Evolutionary conservation across 2,888 invertebrate genomes (phyloP), one percentile per base, ranked within the genome.

Genomic region (Drosophila peninsularis): DNA sequence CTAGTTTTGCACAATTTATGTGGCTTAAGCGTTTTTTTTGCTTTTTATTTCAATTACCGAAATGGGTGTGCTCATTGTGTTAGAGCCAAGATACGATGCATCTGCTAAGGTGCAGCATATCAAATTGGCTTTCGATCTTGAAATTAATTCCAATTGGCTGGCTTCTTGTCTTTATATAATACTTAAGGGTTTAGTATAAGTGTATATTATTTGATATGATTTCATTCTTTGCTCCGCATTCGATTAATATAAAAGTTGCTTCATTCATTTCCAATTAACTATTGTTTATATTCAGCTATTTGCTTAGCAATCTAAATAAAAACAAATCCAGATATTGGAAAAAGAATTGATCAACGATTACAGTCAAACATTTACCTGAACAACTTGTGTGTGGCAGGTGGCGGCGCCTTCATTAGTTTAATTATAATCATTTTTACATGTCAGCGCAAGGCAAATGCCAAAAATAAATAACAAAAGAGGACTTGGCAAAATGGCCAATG

Each of bases 371-470:
- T 36, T 49, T 32, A 19, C 41, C 34, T 39, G n/a, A 17, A 30
- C 19, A 27, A 19, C 49, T 27, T 41, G 14, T 42, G 14, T 44
- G 44, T 42, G 45, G 53, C 60, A 49, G 56, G 42, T n/a, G 75
- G 44, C 56, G 69, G 42, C 75, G 61, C 72, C 52, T 71, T 75
- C 63, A 73, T 82, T 82, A 85, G 85, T 82, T 88, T 85, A 82
- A 88, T 82, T 88, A 85, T 82, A 79, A 85, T 84, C 73, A 82
- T 88, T 82, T 82, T 82, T 85, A 71, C 60, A 66, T 82, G 85
- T 82, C 88, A 71, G 62, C 62, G 37, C 57, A 61, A 44, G 54
- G 61, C 45, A 71, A 72, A 75, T 64, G 65, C 30, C 78, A 62
- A 78, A 75, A 69, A 75, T 60, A 79, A 82, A 82, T 62, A 77